Evolutionary conservation across 2,113 vertebrate species (phyloP).

Genomic region (Xiphorhynchus elegans): DNA sequence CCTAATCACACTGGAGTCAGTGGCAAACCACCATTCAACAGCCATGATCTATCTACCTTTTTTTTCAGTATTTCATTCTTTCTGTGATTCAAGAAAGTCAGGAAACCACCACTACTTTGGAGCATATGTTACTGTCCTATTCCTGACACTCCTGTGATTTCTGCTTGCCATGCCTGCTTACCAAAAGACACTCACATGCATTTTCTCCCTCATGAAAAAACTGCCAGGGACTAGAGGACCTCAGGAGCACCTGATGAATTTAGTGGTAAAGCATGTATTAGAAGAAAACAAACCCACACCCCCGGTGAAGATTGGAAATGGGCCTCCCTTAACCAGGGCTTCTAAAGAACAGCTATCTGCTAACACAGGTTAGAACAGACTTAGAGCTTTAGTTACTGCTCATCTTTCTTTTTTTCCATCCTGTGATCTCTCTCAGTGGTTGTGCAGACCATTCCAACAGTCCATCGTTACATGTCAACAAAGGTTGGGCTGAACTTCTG

Average conservation of each 20-base stretch:
- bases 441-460: background rate
- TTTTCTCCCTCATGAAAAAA: background rate
- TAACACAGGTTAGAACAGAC: background rate
- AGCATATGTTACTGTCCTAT: background rate
- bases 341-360: background rate
- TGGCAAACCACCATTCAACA: background rate
- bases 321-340: background rate
- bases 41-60: fast-evolving
- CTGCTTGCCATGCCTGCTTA: background rate
- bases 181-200: background rate
- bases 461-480: background rate
- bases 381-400: background rate
- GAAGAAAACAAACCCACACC: background rate
- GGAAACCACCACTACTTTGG: background rate
- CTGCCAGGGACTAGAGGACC: background rate
- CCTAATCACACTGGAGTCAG: background rate
- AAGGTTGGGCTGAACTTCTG: background rate
- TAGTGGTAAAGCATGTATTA: background rate
- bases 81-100: background rate
- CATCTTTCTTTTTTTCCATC: background rate
- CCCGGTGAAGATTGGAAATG: background rate
- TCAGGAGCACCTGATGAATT: background rate
- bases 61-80: background rate
- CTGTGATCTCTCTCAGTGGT: background rate
- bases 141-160: background rate